Base-by-base conservation (phyloP, 2,888 invertebrate genomes). In the Meloe dianella region DNA sequence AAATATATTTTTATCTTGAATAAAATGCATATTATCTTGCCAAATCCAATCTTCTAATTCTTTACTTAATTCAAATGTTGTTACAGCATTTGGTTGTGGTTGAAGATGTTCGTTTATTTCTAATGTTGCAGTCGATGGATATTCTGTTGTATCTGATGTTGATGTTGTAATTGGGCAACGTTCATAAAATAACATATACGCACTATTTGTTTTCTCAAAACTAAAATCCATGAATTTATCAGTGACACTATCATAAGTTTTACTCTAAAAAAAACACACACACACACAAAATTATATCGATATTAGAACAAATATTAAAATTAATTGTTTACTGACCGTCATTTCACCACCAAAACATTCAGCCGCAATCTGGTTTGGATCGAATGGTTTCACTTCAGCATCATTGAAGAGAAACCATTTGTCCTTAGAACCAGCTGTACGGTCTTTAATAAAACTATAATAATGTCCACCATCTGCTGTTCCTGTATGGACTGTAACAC, bases 271-370 rank as follows among this genome's bases (percentile, higher is more conserved):
- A 17, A 24, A 41, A 54, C 5, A 32, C n/a, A n/a, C n/a, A n/a
- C n/a, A n/a, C n/a, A n/a, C n/a, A n/a, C n/a, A n/a, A n/a, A n/a
- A n/a, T n/a, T n/a, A n/a, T n/a, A n/a, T n/a, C n/a, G n/a, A n/a
- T n/a, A n/a, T n/a, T n/a, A n/a, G n/a, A n/a, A n/a, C n/a, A n/a
- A n/a, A n/a, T n/a, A n/a, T n/a, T n/a, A n/a, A n/a, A n/a, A n/a
- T n/a, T n/a, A n/a, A n/a, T n/a, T n/a, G n/a, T n/a, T n/a, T 29
- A 75, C 85, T 84, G 82, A 94, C 93, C 63, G 96, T 97, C 95
- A 97, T 96, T 87, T 97, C 97, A 6, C 97, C 97, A 3, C 97
- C 97, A 83, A 97, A 97, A 84, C 97, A 97, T 84, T 97, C 97
- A 0, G 95, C 91, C 0, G 96, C 96, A 66, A 97, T 92, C 84